phyloP scores from a whole-genome alignment of 2,113 vertebrate genomes.

The Halichoeres trimaculatus region DNA sequence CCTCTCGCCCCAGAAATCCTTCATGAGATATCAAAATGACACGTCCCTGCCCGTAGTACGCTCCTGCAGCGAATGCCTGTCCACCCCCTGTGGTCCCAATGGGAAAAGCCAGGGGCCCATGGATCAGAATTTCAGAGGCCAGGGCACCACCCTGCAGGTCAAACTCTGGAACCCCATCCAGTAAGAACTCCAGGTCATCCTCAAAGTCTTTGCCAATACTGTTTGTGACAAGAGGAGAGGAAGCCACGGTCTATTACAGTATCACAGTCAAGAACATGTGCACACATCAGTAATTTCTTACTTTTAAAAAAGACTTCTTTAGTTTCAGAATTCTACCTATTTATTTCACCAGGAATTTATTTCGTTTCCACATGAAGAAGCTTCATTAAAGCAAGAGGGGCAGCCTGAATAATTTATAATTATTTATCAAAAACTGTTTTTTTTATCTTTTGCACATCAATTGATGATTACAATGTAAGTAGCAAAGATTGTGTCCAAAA shows the following conservation, averaged over 20 bases:
- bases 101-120: constrained; percentile 81
- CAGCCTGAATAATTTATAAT: no score
- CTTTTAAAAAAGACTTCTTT: no score
- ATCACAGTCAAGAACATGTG: not conserved
- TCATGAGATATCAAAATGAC: constrained; percentile 81
- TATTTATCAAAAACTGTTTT: no score
- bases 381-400: no score
- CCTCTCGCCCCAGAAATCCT: constrained; percentile 63
- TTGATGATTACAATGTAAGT: no score
- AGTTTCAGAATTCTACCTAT: no score
- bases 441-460: no score
- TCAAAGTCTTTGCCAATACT: constrained; percentile 80
- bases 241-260: not conserved
- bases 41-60: constrained; percentile 81
- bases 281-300: no score
- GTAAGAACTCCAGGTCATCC: constrained; percentile 79
- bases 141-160: constrained; percentile 41
- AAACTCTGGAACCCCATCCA: constrained; percentile 78
- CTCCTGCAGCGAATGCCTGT: constrained; percentile 77
- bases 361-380: no score
- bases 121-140: constrained; percentile 79
- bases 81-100: constrained; percentile 64
- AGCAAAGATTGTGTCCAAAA: no score
- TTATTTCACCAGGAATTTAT: no score
- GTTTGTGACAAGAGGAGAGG: not conserved